A percentile compares a stretch with the other conserved stretches of the same genome.
These are phyloP conservation scores for Plutomurus gul DNA, from an alignment of 1,140 invertebrate species.

Conservation along the genomic window DNA sequence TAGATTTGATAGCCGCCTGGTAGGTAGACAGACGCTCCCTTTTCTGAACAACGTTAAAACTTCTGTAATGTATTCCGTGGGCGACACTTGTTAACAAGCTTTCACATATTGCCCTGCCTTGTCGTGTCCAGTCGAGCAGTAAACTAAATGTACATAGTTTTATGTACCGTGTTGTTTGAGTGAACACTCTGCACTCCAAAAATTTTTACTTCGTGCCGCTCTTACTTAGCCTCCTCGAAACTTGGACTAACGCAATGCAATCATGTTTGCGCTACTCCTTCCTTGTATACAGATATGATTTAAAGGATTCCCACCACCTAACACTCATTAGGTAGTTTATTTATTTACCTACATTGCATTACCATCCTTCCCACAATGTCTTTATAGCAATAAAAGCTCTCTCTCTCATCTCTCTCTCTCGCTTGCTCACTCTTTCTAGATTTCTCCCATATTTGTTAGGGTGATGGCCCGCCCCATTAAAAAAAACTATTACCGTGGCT, in stretches of 20 bases:
- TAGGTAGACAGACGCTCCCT: slow-evolving; percentile 15
- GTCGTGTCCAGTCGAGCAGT: background rate
- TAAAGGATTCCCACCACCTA: background rate
- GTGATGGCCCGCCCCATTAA: no score
- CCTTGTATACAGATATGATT: background rate
- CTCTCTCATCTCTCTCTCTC: no score
- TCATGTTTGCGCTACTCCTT: background rate
- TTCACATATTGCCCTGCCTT: slow-evolving; percentile 16
- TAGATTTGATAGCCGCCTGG: background rate
- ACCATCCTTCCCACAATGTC: background rate
- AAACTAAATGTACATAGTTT: background rate
- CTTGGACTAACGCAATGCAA: background rate
- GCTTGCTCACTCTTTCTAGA: no score
- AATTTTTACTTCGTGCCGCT: background rate
- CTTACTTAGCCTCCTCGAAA: background rate
- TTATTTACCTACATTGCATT: background rate
- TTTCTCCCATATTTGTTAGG: no score
- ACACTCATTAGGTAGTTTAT: background rate
- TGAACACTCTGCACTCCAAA: background rate
- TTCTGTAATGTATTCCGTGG: slow-evolving; percentile 16
- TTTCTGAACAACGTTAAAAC: background rate
- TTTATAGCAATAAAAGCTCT: no score
- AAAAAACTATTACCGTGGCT: no score
- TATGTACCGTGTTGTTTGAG: background rate
- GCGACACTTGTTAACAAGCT: slow-evolving; percentile 28